Base-by-base conservation (phyloP, 2,113 vertebrate species). In the Melanerpes aurifrons region DNA sequence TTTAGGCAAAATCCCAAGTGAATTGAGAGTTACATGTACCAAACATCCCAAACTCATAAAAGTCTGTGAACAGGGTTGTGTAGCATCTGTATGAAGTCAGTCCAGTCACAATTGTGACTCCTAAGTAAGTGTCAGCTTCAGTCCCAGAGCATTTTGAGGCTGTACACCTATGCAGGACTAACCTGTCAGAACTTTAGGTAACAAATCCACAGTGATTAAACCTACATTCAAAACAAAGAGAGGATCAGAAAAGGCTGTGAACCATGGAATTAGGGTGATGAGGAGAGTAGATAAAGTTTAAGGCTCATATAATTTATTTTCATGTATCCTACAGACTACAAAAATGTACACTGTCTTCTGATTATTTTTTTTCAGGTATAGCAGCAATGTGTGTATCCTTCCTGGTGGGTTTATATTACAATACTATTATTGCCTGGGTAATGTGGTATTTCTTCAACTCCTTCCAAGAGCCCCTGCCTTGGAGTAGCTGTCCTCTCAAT, bases 361-460 rank as follows among this genome's bases (percentile, higher is more conserved):
- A 17, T 68, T 12, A 40, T 85, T 69, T n/a, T 6, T 64, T 50
- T 90, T 29, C 37, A 99, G 99, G 99, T 62, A 96, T 99, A 12
- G 97, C 98, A 5, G 98, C 99, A 90, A 98, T 99, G 99, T 66
- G 98, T 21, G 98, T 98, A 15, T 99, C 98, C 71, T 98, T 99
- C 89, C 77, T 99, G 79, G 97, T 99, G 79, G 97, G 98, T 19
- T 96, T 99, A 13, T 99, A 99, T 95, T 99, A 99, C 87, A 99
- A 99, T 86, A 98, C 98, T n/a, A 98, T 99, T 93, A 98, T 99
- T 71, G 98, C 98, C 88, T 99, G 98, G 97, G 98, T 99, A 89
- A 98, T 99, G 98, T 99, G 99, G 99, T 99, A 99, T 96, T 98
- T 99, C 95, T 99, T 99, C 98, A 99, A 99, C 97, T 99, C 99